Base-by-base conservation (phyloP, 2,113 vertebrate genomes). In the Aegithalos caudatus region DNA sequence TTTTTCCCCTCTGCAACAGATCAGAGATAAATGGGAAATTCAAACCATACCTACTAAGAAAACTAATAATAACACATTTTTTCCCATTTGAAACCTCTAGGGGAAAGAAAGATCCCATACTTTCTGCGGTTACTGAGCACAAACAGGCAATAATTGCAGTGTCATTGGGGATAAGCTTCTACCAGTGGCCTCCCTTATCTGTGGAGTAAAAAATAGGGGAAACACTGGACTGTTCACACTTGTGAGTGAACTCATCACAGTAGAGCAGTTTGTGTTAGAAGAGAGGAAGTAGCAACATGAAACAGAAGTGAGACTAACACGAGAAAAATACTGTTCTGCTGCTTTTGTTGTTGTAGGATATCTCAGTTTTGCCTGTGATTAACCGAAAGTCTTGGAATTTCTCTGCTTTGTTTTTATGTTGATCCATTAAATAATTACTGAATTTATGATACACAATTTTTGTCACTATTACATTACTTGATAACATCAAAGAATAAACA, bases 1-100 rank as follows among this genome's bases (percentile, higher is more conserved):
- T 6, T 31, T 19, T 6, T 1, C 0, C 2, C 4, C 12, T 25
- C 10, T 7, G 2, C 12, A 76, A 54, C 7, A 69, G 25, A 66
- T 58, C 12, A 88, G 58, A 69, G 28, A 58, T 12, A 86, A 91
- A 77, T 45, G 28, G 37, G 29, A 77, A 88, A 94, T 31, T 38
- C 28, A 88, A 82, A 82, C 8, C 1, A 1, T 40, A 76, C 27
- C 19, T 81, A 82, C 57, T 65, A 83, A 65, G 58, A 65, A 83
- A 88, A 86, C 21, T 47, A 74, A 15, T 29, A 70, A 38, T 14
- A 7, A 8, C 22, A 65, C 21, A 1, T 18, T 84, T 86, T 94
- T 73, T 11, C 10, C 19, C 24, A 56, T 71, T 44, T 85, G 42
- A 61, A 74, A 57, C 25, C 22, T 35, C 16, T 19, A 14, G 11